Conservation (phyloP, 2,113 vertebrate genomes). For the Seriola rivoliana region DNA sequence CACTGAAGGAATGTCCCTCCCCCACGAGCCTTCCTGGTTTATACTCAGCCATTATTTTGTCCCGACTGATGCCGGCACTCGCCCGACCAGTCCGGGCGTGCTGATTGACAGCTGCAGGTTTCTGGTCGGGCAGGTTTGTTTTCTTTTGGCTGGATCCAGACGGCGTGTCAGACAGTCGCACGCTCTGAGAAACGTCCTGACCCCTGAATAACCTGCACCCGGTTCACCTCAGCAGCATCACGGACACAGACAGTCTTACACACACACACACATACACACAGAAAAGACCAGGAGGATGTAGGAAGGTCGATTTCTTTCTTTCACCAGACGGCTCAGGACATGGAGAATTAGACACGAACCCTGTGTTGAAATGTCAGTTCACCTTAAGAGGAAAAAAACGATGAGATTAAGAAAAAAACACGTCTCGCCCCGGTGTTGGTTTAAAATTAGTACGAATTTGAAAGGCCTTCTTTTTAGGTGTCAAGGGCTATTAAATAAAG, state of each 20-base stretch:
- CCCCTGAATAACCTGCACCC: constrained; percentile 30
- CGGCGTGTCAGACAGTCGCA: not conserved
- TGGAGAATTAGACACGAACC: not conserved
- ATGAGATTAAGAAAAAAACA: not conserved
- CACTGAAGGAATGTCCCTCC: constrained; percentile 14
- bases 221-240: not conserved
- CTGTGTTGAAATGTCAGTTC: not conserved
- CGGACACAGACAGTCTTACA: too few species aligned
- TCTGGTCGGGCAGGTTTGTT: constrained; percentile 70
- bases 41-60: constrained; percentile 11
- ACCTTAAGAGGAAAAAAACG: not conserved
- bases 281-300: not conserved
- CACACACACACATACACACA: not conserved
- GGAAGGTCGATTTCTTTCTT: not conserved
- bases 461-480: not conserved
- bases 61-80: constrained; percentile 25
- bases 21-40: not conserved
- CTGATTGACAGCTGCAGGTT: constrained; percentile 52
- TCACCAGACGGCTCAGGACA: not conserved
- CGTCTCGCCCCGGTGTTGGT: not conserved
- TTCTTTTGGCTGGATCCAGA: constrained; percentile 30
- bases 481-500: not conserved
- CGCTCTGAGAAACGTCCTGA: constrained; percentile 7
- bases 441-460: constrained; percentile 9
- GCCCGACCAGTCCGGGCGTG: constrained; percentile 36